These are phyloP conservation scores for Lydus trimaculatus DNA, from an alignment of 2,888 invertebrate genomes.

Conservation along the genomic window DNA sequence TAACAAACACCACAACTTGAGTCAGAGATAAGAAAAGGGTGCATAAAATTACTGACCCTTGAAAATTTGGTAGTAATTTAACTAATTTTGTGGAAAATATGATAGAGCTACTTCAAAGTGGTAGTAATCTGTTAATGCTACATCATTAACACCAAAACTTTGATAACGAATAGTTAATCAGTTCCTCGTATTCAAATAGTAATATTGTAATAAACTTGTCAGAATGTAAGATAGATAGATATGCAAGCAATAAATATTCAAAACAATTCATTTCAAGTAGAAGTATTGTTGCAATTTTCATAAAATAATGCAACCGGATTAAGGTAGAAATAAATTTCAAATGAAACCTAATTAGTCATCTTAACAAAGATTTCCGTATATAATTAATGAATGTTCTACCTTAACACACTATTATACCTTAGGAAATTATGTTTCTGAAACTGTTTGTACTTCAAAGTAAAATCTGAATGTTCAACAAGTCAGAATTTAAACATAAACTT, in stretches of 20 bases:
- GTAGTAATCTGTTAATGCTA: background rate
- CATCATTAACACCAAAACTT: background rate
- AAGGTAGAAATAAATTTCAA: no score
- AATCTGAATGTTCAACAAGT: background rate
- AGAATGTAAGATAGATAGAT: no score
- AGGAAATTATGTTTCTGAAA: background rate
- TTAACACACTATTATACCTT: no score
- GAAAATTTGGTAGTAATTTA: slow-evolving; percentile 15
- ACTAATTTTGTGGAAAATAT: slow-evolving; percentile 4
- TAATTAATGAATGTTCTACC: no score
- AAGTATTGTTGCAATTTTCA: no score
- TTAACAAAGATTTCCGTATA: no score
- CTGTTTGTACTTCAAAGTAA: background rate
- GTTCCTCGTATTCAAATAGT: no score
- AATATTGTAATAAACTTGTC: no score
- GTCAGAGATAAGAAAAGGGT: slow-evolving; percentile 18
- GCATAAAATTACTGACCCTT: slow-evolving; percentile 33
- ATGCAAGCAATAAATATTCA: no score
- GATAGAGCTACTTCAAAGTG: background rate
- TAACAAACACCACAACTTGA: slow-evolving; percentile 28
- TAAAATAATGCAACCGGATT: no score
- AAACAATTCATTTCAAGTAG: no score
- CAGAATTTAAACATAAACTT: background rate
- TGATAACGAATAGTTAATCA: background rate
- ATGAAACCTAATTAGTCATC: no score